A percentile compares a stretch with the other conserved stretches of the same genome.
phyloP scores from a whole-genome alignment of 2,888 invertebrate genomes.

The Diarsia mendica region DNA sequence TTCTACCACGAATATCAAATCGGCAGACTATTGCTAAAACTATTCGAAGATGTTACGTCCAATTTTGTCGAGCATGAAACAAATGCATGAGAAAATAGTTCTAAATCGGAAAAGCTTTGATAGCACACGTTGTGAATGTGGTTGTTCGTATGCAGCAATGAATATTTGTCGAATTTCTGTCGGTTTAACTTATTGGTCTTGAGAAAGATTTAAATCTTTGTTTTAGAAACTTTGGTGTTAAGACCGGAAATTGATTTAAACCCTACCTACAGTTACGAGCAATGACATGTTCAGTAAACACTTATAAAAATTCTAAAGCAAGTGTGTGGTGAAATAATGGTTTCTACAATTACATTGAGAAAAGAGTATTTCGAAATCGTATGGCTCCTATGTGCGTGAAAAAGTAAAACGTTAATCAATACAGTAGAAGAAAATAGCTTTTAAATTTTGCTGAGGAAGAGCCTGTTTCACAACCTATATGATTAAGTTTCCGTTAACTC shows the following conservation, averaged over 20 bases:
- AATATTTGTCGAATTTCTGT: conserved; percentile 34
- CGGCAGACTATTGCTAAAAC: background rate
- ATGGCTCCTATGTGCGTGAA: background rate
- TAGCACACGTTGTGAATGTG: conserved; percentile 48
- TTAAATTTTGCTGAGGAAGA: no score
- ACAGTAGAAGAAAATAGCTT: no score
- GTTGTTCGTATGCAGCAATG: conserved; percentile 34
- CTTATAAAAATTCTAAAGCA: background rate
- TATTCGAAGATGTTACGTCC: conserved; percentile 14
- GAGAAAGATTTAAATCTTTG: background rate
- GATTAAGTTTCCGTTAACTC: no score
- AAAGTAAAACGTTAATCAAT: background rate
- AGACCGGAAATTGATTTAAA: background rate
- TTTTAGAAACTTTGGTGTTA: conserved; percentile 3
- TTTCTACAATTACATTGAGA: background rate
- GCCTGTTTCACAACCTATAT: no score
- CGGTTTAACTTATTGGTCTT: background rate
- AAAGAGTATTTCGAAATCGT: background rate
- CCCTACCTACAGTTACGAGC: no score
- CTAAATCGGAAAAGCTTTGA: conserved; percentile 59
- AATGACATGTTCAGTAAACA: background rate
- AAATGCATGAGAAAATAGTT: conserved; percentile 52
- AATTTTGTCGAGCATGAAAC: conserved; percentile 42
- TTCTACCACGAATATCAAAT: background rate
- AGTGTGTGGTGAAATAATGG: background rate